These are phyloP conservation scores for Craseonycteris thonglongyai DNA, from an alignment of 2,113 vertebrate genomes.

Conservation along the genomic window DNA sequence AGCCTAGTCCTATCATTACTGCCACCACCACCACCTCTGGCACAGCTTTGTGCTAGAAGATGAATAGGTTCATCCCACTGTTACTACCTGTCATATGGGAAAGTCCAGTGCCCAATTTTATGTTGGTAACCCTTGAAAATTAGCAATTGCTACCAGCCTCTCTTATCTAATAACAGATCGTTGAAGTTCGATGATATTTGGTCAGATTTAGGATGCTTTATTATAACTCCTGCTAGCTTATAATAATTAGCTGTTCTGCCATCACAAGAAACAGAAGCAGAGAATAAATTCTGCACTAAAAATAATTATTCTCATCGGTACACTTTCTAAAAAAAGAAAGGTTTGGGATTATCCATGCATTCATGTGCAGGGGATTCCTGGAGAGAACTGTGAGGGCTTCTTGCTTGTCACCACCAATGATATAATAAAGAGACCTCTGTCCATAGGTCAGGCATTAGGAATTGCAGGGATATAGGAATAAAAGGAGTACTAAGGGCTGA, in stretches of 20 bases:
- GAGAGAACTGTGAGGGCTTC: not conserved
- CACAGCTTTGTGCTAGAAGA: not conserved
- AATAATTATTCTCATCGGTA: not conserved
- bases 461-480: conserved; percentile 1
- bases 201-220: conserved; percentile 5
- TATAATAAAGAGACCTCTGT: not conserved
- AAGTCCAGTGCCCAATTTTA: not conserved
- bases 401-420: not conserved
- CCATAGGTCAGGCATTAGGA: not conserved
- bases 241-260: not conserved
- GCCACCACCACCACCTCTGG: not conserved
- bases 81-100: not conserved
- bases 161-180: not conserved
- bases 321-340: not conserved
- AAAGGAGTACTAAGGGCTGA: not conserved
- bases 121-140: not conserved
- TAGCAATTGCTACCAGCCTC: not conserved
- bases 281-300: not conserved
- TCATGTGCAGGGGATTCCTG: not conserved
- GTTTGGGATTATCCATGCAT: not conserved
- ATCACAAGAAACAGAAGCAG: not conserved
- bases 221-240: not conserved
- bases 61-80: not conserved
- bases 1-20: not conserved
- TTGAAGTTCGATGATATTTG: not conserved